A percentile compares a stretch with the other conserved stretches of the same genome.
Evolutionary conservation across 1,140 invertebrate genomes (phyloP).

Genomic region (Drosophila melanica): DNA sequence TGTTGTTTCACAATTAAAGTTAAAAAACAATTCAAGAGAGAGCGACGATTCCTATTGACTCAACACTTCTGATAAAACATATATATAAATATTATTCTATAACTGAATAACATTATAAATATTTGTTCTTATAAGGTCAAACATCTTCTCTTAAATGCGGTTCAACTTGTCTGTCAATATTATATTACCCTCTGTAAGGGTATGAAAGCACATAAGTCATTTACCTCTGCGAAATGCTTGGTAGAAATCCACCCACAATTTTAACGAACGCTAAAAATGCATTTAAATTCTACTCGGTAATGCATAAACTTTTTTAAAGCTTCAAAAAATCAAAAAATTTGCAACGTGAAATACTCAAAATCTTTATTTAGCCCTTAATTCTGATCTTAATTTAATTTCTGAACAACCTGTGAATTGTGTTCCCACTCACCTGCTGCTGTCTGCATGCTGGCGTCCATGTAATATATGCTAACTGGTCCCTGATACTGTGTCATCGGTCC

Average conservation of each 20-base stretch:
- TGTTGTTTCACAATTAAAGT: no score
- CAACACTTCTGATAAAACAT: no score
- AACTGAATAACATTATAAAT: no score
- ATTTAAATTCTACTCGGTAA: neutral
- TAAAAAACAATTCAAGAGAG: no score
- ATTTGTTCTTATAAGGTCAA: no score
- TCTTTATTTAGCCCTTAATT: neutral
- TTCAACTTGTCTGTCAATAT: neutral
- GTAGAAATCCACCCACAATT: neutral
- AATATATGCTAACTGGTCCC: constrained; percentile 84
- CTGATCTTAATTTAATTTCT: no score
- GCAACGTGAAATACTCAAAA: neutral
- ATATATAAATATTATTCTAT: no score
- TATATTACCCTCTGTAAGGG: neutral
- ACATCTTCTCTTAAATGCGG: neutral
- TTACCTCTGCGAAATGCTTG: neutral
- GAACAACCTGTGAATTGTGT: no score
- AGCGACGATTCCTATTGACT: no score
- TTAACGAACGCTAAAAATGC: neutral
- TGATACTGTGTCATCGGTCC: constrained; percentile 84
- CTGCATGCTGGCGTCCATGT: constrained; percentile 82
- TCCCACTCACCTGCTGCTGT: constrained; percentile 60
- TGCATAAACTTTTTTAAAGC: neutral
- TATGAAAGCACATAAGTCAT: neutral
- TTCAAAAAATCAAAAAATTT: neutral